Evolutionary conservation across 2,113 vertebrate genomes (phyloP), one percentile per base, ranked within the genome.

Genomic region (Leucopternis melanops): DNA sequence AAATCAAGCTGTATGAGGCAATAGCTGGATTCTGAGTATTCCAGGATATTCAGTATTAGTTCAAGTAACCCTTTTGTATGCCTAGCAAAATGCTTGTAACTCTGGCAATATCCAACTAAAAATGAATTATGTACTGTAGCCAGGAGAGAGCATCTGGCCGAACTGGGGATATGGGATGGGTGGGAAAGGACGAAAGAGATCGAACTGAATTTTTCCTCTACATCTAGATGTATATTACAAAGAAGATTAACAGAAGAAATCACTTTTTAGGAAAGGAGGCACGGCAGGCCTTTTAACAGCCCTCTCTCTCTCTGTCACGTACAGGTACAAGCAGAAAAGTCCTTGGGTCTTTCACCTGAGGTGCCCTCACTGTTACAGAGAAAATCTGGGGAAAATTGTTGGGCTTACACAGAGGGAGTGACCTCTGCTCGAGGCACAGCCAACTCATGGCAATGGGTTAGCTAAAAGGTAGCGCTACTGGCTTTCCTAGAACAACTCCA

Each of bases 261-360:
- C 47, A 91, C 69, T 72, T 86, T 63, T 81, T 44, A 80, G 88
- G 86, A 22, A 87, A 67, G 58, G 81, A 92, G 65, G 85, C 81
- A 90, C 50, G 92, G 58, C 45, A 81, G 79, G 67, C 67, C 86
- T 38, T 20, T 31, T 25, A 71, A 20, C 14, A 93, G 71, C 67
- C 71, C 70, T 62, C 59, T 75, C 59, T 18, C 72, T 47, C 89
- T 49, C 36, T 75, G 79, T 82, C 91, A 95, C 20, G 14, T 85
- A 94, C 66, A 63, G 63, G 36, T 18, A 29, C 5, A 8, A 80
- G 66, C 57, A 75, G 57, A 25, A 52, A 89, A 88, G 92, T 92
- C 94, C 71, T 93, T 91, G 91, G 86, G 13, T 94, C 86, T 92
- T 93, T 92, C 82, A 95, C 91, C 95, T 92, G 82, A 95, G 81